A percentile compares a stretch with the other conserved stretches of the same genome.
These are phyloP conservation scores for Sturnus vulgaris DNA, from an alignment of 2,113 vertebrate genomes.

Conservation along the genomic window DNA sequence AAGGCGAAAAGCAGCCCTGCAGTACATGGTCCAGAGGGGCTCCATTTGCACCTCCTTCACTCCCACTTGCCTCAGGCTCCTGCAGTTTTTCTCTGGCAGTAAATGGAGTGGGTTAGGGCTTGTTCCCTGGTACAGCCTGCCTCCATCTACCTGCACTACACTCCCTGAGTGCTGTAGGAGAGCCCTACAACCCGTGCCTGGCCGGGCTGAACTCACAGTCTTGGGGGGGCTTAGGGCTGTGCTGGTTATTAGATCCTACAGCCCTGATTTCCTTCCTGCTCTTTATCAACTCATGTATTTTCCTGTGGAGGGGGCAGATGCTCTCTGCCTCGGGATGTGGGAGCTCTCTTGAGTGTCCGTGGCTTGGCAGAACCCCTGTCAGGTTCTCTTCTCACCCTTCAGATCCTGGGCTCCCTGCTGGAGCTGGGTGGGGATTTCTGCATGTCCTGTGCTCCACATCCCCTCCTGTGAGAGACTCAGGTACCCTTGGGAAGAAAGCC, in stretches of 20 bases:
- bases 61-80: not conserved
- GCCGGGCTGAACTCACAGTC: not conserved
- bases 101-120: not conserved
- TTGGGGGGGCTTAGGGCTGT: accelerated
- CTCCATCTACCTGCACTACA: accelerated
- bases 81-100: not conserved
- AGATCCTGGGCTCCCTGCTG: not conserved
- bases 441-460: accelerated
- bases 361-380: not conserved
- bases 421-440: not conserved
- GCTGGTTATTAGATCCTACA: not conserved
- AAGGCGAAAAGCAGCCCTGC: not conserved
- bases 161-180: accelerated
- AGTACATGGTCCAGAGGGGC: accelerated
- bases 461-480: not conserved
- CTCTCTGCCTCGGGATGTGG: accelerated
- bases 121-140: not conserved
- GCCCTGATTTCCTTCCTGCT: not conserved
- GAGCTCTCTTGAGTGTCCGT: accelerated
- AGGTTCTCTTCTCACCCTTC: accelerated
- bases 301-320: accelerated
- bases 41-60: not conserved
- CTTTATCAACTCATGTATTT: accelerated
- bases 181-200: not conserved
- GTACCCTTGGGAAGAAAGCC: not conserved